phyloP scores from a whole-genome alignment of 2,888 invertebrate genomes.

The Terebella lapidaria region DNA sequence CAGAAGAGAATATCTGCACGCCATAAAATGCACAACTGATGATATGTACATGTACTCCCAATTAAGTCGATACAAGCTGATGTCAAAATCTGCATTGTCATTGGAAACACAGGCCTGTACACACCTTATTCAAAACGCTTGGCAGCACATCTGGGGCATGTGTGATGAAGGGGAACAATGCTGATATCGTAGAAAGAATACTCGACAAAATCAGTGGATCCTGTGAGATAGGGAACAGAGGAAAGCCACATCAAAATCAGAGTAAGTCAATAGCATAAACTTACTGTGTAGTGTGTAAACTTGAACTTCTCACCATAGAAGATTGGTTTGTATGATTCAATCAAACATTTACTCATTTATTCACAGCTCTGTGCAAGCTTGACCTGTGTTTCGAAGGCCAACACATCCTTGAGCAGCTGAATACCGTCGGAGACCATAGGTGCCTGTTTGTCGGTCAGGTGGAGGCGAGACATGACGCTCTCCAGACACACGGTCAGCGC shows the following conservation, averaged over 20 bases:
- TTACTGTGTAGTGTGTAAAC: too few species aligned
- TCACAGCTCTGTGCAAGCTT: too few species aligned
- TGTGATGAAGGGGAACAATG: slow-evolving; percentile 83
- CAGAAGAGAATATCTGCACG: slow-evolving; percentile 70
- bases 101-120: too few species aligned
- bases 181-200: slow-evolving; percentile 84
- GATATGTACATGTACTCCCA: background rate
- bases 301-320: too few species aligned
- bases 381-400: slow-evolving; percentile 66
- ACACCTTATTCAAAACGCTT: slow-evolving; percentile 71
- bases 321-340: too few species aligned
- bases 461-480: slow-evolving; percentile 62
- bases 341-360: too few species aligned
- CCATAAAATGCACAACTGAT: background rate
- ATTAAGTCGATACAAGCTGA: background rate
- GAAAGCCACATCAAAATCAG: too few species aligned
- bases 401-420: slow-evolving; percentile 71
- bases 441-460: slow-evolving; percentile 55
- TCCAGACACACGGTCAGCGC: slow-evolving; percentile 61
- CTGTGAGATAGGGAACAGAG: slow-evolving; percentile 24
- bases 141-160: slow-evolving; percentile 76
- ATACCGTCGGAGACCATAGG: slow-evolving; percentile 73
- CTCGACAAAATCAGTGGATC: slow-evolving; percentile 79
- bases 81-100: slow-evolving; percentile 4
- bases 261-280: too few species aligned